Base-by-base conservation (phyloP, 2,888 invertebrate genomes). In the Acleris emargana region DNA sequence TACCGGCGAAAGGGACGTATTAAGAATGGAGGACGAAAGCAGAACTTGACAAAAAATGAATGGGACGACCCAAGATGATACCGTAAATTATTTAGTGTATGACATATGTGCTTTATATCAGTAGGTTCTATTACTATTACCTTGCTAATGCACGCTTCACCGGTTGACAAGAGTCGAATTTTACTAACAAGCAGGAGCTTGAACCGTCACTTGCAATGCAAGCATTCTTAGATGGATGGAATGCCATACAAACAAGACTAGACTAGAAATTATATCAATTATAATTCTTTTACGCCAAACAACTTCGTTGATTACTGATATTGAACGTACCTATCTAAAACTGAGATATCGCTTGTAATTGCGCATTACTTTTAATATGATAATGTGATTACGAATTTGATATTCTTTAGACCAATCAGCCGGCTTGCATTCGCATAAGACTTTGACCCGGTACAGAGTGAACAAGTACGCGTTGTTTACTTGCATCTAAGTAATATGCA, bases 311-410 rank as follows among this genome's bases (percentile, higher is more conserved):
- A 58, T 58, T 58, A 47, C 63, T 45, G 38, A 38, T 38, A 32
- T 9, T 32, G 9, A 9, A 32, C 32, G 9, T 53, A 45, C 25
- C 32, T 64, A 64, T 63, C 47, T 58, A 49, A 18, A 17, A 47
- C 32, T 38, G 45, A 58, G 58, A 66, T 66, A 54, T 54, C 47
- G 22, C 6, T 38, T 22, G 54, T 47, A 49, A 64, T 54, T 64
- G 53, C 64, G 64, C 64, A 59, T 58, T 53, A 58, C 53, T 64
- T 64, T 51, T 38, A 47, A 58, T 47, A 32, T 47, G 58, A 64
- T 53, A 38, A 38, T 38, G 38, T 38, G 38, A 38, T 38, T 38
- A 53, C 17, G 17, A 54, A 59, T 64, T 64, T 59, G 64, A 64
- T 64, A 25, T 28, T 53, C 25, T 42, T 18, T 49, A 42, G 42